A percentile compares a stretch with the other conserved stretches of the same genome.
These are phyloP conservation scores for Ochropleura plecta DNA, from an alignment of 2,888 invertebrate species.

Conservation along the genomic window DNA sequence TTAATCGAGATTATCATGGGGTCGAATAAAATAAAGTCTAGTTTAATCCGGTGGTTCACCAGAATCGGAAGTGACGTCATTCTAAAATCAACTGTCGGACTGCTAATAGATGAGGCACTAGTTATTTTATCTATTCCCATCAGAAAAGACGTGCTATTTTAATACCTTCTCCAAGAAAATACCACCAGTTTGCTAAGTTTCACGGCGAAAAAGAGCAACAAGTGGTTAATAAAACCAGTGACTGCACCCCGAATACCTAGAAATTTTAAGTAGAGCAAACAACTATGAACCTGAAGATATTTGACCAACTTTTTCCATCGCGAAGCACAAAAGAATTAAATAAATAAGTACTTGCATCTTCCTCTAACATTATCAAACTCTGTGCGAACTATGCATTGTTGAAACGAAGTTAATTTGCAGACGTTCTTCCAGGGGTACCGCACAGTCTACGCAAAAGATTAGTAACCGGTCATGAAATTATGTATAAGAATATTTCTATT, in stretches of 20 bases:
- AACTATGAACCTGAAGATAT: slow-evolving; percentile 1
- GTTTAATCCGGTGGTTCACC: too few species aligned
- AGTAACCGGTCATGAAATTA: background rate
- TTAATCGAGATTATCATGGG: too few species aligned
- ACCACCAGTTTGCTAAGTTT: background rate
- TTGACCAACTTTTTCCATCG: background rate
- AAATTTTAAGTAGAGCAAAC: background rate
- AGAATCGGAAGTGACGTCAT: too few species aligned
- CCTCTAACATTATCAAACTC: background rate
- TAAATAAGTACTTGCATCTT: background rate
- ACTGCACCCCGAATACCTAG: slow-evolving; percentile 4
- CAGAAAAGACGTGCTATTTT: background rate
- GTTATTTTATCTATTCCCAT: too few species aligned
- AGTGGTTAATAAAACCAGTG: slow-evolving; percentile 15
- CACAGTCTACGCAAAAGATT: background rate
- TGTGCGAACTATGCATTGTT: slow-evolving; percentile 13
- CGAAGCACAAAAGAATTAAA: background rate
- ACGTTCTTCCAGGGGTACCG: background rate
- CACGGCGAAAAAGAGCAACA: background rate
- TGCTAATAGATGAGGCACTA: too few species aligned
- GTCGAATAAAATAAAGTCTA: too few species aligned
- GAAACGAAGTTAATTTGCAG: slow-evolving; percentile 7
- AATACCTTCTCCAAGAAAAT: background rate
- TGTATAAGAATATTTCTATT: background rate
- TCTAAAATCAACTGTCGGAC: too few species aligned